Evolutionary conservation across 2,888 invertebrate species (phyloP).

Genomic region (Micropterix aruncella): DNA sequence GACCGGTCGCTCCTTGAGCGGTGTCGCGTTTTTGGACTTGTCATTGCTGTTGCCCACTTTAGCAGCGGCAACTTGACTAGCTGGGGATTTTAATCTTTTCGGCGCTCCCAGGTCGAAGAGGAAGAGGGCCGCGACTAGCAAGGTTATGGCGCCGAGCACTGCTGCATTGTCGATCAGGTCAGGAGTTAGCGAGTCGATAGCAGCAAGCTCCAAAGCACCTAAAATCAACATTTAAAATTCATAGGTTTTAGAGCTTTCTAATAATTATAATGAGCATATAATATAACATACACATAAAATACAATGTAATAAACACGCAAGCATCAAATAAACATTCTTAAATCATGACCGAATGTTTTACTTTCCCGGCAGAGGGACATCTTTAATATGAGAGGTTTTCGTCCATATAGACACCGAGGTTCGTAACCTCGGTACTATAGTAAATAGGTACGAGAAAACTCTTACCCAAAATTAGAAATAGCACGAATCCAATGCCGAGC

Average conservation of each 20-base stretch:
- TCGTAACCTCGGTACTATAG: too few relatives aligned
- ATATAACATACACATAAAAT: too few relatives aligned
- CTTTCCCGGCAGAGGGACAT: too few relatives aligned
- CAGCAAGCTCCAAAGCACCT: constrained; percentile 56
- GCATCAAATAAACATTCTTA: too few relatives aligned
- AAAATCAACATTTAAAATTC: too few relatives aligned
- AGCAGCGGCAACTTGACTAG: constrained; percentile 4
- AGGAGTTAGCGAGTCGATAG: constrained; percentile 54
- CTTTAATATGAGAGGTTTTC: too few relatives aligned
- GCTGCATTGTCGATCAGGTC: constrained; percentile 57
- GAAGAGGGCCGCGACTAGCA: constrained; percentile 53
- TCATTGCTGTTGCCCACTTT: constrained; percentile 1
- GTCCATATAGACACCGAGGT: too few relatives aligned
- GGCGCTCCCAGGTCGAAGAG: constrained; percentile 52
- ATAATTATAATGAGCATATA: too few relatives aligned
- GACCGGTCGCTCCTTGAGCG: neutral
- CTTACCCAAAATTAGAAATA: constrained; percentile 52
- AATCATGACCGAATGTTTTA: too few relatives aligned
- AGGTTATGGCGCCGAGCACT: constrained; percentile 50
- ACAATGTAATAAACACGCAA: too few relatives aligned
- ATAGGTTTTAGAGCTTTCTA: too few relatives aligned
- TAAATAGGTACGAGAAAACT: too few relatives aligned
- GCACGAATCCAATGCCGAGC: constrained; percentile 52
- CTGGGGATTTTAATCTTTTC: constrained; percentile 11
- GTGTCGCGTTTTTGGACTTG: constrained; percentile 4